Conservation (phyloP, 2,113 vertebrate species). For the Strix uralensis region DNA sequence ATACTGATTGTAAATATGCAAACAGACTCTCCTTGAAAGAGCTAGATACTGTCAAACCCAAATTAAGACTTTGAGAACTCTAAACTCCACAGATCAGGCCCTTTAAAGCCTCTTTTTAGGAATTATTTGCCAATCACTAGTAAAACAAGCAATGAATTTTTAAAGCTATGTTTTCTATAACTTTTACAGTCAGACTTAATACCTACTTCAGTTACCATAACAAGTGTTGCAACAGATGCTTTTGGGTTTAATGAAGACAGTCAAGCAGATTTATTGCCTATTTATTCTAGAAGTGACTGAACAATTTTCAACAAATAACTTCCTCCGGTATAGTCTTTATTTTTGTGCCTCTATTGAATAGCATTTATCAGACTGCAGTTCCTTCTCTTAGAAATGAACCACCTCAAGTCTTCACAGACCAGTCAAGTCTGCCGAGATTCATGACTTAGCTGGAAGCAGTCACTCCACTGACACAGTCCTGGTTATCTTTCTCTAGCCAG, state of each 20-base stretch:
- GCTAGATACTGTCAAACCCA: background rate
- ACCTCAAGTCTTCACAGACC: background rate
- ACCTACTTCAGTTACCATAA: background rate
- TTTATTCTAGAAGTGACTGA: background rate
- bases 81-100: background rate
- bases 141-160: conserved; percentile 39
- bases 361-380: background rate
- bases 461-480: background rate
- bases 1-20: background rate
- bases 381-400: background rate
- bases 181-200: conserved; percentile 25
- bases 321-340: background rate
- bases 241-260: conserved; percentile 21
- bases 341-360: background rate
- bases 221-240: conserved; percentile 30
- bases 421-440: background rate
- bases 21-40: background rate
- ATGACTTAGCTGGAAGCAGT: background rate
- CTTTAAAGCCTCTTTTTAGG: background rate
- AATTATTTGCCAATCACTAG: conserved; percentile 3
- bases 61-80: background rate
- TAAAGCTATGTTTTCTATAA: conserved; percentile 9
- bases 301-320: background rate
- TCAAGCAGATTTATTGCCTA: background rate
- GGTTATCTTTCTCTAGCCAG: background rate